A percentile compares a stretch with the other conserved stretches of the same genome.
phyloP scores from a whole-genome alignment of 1,140 invertebrate species.

The Homarus americanus region DNA sequence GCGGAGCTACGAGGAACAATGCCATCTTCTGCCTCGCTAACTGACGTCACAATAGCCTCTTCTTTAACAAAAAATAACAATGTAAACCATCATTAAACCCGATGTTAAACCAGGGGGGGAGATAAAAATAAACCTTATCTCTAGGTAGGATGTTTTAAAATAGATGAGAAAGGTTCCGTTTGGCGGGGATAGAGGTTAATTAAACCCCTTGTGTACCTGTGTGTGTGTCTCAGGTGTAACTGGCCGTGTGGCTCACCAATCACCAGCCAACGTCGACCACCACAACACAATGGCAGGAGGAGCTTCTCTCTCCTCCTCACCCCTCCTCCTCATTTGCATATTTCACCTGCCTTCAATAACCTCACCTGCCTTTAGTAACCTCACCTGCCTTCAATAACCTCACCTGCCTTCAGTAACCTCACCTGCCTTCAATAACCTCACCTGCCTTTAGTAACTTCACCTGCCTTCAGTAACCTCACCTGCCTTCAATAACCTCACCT shows the following conservation, averaged over 20 bases:
- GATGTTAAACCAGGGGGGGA: background rate
- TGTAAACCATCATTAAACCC: background rate
- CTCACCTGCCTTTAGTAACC: no score
- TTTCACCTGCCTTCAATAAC: no score
- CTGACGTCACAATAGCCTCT: background rate
- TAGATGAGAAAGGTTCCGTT: background rate
- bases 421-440: no score
- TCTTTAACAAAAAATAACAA: background rate
- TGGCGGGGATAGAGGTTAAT: background rate
- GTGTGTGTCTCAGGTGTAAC: background rate
- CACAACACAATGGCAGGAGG: background rate
- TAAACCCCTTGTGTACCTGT: background rate
- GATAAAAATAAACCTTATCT: background rate
- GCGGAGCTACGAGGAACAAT: slow-evolving; percentile 52
- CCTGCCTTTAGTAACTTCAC: no score
- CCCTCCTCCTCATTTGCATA: background rate
- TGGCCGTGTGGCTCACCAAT: background rate
- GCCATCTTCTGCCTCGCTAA: slow-evolving; percentile 48
- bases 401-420: no score
- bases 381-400: no score
- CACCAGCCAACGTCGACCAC: background rate
- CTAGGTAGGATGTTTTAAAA: background rate
- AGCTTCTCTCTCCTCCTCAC: background rate
- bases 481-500: no score
- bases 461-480: no score